These are phyloP conservation scores for Laticauda colubrina DNA, from an alignment of 2,113 vertebrate genomes.

Conservation along the genomic window DNA sequence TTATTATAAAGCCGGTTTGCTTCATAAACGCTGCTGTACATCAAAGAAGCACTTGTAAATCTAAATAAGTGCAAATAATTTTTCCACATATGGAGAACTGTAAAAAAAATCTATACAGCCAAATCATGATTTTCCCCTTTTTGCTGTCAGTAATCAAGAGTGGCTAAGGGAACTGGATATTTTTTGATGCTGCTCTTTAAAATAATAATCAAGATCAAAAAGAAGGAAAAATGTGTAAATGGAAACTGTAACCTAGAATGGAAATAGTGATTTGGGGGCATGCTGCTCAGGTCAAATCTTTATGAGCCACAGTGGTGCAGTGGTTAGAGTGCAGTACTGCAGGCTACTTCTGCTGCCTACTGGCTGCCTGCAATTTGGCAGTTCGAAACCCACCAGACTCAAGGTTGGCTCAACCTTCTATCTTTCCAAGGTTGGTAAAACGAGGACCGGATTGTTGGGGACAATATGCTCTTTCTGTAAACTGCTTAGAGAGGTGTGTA, in stretches of 20 bases:
- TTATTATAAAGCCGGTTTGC: background rate
- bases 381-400: too few relatives aligned
- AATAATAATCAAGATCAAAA: background rate
- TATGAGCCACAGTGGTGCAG: too few relatives aligned
- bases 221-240: background rate
- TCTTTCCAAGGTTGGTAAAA: too few relatives aligned
- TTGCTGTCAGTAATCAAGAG: background rate
- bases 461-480: too few relatives aligned
- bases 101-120: background rate
- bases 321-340: too few relatives aligned
- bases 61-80: background rate
- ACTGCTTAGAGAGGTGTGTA: too few relatives aligned
- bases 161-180: background rate
- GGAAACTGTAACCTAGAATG: background rate
- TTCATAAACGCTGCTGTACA: background rate
- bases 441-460: too few relatives aligned
- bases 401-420: too few relatives aligned
- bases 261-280: background rate
- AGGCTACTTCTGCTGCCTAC: too few relatives aligned
- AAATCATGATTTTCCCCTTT: background rate
- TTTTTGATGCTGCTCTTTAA: background rate
- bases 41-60: background rate
- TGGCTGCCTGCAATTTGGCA: too few relatives aligned
- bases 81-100: background rate
- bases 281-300: background rate